Conservation (phyloP, 2,888 invertebrate species). For the Caenorhabditis virilis region DNA sequence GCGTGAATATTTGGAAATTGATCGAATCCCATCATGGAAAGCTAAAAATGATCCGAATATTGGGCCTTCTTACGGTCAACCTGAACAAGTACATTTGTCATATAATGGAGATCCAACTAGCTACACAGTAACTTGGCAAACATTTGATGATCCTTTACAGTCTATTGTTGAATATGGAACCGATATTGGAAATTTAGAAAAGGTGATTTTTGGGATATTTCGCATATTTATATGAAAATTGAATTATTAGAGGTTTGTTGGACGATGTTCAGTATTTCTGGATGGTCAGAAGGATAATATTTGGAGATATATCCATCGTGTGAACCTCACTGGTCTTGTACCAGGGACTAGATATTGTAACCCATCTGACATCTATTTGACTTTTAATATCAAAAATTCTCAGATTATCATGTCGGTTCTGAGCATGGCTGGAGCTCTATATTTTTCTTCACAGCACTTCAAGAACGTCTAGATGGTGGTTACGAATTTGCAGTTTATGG, state of each 20-base stretch:
- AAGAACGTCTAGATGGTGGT: slow-evolving; percentile 38
- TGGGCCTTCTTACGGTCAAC: slow-evolving; percentile 61
- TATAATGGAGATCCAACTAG: slow-evolving; percentile 56
- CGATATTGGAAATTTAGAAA: slow-evolving; percentile 7
- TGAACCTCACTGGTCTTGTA: slow-evolving; percentile 39
- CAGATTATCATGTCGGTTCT: slow-evolving; percentile 55
- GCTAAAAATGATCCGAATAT: slow-evolving; percentile 40
- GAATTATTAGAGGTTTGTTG: slow-evolving; percentile 16
- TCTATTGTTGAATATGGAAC: slow-evolving; percentile 61
- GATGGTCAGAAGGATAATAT: slow-evolving; percentile 47
- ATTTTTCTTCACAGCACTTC: slow-evolving; percentile 53
- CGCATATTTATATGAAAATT: neutral
- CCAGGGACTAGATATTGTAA: slow-evolving; percentile 59
- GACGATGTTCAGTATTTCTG: slow-evolving; percentile 47
- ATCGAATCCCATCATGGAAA: slow-evolving; percentile 46
- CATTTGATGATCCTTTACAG: slow-evolving; percentile 61
- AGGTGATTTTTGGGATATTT: no score
- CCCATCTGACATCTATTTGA: neutral
- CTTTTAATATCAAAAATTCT: neutral
- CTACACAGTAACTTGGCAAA: slow-evolving; percentile 62
- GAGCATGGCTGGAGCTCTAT: slow-evolving; percentile 54
- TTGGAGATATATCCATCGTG: slow-evolving; percentile 60
- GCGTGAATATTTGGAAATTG: slow-evolving; percentile 12
- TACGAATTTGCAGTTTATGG: slow-evolving; percentile 49
- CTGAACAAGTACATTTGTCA: slow-evolving; percentile 64